Evolutionary conservation across 2,113 vertebrate genomes (phyloP).

Genomic region (Mionectes macconnelli): DNA sequence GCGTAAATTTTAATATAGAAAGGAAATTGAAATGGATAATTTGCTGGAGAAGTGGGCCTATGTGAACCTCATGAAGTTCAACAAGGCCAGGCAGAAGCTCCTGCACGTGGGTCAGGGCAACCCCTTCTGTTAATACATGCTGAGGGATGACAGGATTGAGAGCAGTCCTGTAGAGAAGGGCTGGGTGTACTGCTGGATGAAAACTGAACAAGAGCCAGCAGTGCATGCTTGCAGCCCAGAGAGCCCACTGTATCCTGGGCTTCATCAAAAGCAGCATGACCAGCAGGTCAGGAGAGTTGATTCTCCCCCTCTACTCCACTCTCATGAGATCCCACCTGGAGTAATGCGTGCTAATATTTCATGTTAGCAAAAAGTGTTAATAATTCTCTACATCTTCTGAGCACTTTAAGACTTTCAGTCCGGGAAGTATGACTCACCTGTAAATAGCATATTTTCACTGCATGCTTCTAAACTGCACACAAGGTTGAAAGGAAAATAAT

Average conservation of each 20-base stretch:
- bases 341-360: not conserved
- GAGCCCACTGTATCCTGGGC: not conserved
- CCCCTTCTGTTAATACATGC: too few species aligned
- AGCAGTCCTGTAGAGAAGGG: not conserved
- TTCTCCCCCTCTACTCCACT: not conserved
- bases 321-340: not conserved
- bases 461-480: not conserved
- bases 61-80: not conserved
- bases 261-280: not conserved
- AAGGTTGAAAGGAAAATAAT: slow-evolving; percentile 1
- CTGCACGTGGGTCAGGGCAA: not conserved
- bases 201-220: not conserved
- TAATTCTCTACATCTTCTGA: not conserved
- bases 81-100: not conserved
- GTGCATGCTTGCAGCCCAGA: not conserved
- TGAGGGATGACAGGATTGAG: not conserved
- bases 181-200: not conserved
- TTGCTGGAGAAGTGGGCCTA: not conserved
- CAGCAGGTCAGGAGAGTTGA: not conserved
- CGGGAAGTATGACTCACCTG: not conserved
- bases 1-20: not conserved
- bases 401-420: not conserved
- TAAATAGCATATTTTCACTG: not conserved
- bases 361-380: not conserved
- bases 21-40: not conserved